Conservation (phyloP, 2,888 invertebrate genomes). For the Cerastis leucographa region DNA sequence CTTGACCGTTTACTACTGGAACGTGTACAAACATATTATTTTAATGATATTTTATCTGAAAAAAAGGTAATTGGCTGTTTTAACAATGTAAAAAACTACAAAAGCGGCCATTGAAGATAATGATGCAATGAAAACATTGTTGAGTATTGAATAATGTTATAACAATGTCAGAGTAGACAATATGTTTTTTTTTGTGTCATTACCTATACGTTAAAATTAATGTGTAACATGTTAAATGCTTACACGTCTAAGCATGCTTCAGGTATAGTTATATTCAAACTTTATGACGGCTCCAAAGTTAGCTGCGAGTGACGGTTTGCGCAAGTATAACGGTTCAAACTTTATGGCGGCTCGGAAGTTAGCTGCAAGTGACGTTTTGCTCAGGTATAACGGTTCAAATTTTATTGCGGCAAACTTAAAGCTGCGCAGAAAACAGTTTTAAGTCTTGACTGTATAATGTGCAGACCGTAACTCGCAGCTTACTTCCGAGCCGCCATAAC, state of each 20-base stretch:
- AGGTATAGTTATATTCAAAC: background rate
- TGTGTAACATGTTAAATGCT: background rate
- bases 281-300: too few species aligned
- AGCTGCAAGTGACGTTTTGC: background rate
- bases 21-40: slow-evolving; percentile 15
- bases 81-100: slow-evolving; percentile 9
- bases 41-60: slow-evolving; percentile 23
- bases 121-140: slow-evolving; percentile 21
- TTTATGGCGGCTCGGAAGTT: too few species aligned
- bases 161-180: background rate
- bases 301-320: too few species aligned
- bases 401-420: background rate
- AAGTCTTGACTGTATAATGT: background rate
- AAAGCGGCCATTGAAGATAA: slow-evolving; percentile 7
- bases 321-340: too few species aligned
- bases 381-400: too few species aligned
- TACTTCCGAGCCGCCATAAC: background rate
- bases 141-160: background rate
- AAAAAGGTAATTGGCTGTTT: slow-evolving; percentile 34
- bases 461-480: background rate
- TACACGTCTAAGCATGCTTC: background rate
- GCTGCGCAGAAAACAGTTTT: background rate
- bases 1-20: slow-evolving; percentile 20
- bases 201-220: too few species aligned
- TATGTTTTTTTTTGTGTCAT: background rate